phyloP scores from a whole-genome alignment of 37 sponge, comb jelly and placozoan genomes.

The Haliclona indistincta region DNA sequence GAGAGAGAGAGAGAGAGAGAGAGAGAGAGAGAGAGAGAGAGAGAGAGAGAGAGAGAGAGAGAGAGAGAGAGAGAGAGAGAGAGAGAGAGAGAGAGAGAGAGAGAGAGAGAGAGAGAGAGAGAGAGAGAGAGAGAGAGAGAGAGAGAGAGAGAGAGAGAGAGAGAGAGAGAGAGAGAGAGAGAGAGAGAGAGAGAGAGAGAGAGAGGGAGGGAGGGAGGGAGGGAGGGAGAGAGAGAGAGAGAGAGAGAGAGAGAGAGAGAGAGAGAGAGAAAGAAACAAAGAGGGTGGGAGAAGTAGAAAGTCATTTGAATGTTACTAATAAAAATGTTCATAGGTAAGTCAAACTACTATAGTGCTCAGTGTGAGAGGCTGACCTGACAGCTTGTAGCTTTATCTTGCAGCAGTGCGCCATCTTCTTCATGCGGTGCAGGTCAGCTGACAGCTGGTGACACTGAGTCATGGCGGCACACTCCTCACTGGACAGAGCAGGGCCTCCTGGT shows the following conservation, averaged over 20 bases:
- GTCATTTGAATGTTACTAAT: too few species aligned
- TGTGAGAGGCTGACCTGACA: too few species aligned
- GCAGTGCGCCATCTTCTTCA: slow-evolving; percentile 49
- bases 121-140: too few species aligned
- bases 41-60: neutral
- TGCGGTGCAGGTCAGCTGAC: slow-evolving; percentile 15
- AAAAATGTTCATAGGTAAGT: too few species aligned
- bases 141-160: neutral
- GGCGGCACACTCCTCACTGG: slow-evolving; percentile 2
- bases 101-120: neutral
- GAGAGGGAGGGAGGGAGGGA: neutral
- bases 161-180: neutral
- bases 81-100: neutral
- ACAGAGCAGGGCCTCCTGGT: slow-evolving; percentile 39
- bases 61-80: neutral
- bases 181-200: neutral
- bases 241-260: neutral
- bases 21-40: neutral
- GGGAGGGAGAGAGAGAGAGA: neutral
- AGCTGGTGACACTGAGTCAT: slow-evolving; percentile 36
- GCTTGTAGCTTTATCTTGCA: slow-evolving; percentile 58
- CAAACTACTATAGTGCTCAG: too few species aligned
- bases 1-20: neutral
- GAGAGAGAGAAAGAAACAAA: neutral
- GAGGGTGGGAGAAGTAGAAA: neutral